phyloP scores from a whole-genome alignment of 2,797 vertebrate species.

The Myripristis jacobus region DNA sequence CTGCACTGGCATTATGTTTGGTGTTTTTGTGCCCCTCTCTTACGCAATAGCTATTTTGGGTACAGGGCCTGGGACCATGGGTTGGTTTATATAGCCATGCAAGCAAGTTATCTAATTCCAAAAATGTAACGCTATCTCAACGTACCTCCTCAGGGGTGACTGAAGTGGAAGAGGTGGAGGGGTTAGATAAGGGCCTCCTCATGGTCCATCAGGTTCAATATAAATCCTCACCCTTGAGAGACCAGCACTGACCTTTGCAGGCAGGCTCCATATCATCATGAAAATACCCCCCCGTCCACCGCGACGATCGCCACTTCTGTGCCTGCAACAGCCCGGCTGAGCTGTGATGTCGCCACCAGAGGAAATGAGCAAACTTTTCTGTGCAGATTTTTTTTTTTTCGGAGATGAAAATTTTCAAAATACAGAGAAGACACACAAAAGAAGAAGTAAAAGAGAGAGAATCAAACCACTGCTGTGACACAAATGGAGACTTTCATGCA shows the following conservation, averaged over 20 bases:
- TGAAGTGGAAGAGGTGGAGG: neutral
- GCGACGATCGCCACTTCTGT: neutral
- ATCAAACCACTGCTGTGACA: neutral
- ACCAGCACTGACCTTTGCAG: conserved; percentile 61
- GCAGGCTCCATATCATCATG: conserved; percentile 15
- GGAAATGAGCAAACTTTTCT: neutral
- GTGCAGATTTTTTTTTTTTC: neutral
- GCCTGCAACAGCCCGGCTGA: neutral
- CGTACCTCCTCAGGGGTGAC: conserved; percentile 1
- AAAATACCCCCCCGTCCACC: conserved; percentile 26
- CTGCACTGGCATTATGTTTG: conserved; percentile 29
- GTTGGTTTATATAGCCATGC: conserved; percentile 38
- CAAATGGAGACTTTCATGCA: neutral
- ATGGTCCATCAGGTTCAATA: conserved; percentile 71
- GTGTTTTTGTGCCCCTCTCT: conserved; percentile 20
- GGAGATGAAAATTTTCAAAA: neutral
- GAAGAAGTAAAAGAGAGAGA: neutral
- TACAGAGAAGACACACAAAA: neutral
- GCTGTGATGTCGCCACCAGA: neutral
- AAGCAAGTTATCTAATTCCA: conserved; percentile 6
- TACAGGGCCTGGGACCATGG: conserved; percentile 14
- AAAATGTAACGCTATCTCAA: conserved; percentile 54
- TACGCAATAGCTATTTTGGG: conserved; percentile 24
- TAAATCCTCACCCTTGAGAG: conserved; percentile 43
- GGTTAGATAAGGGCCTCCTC: conserved; percentile 40